Conservation (phyloP, 64 coral and sea anemone species). For the Trachythela sp. region DNA sequence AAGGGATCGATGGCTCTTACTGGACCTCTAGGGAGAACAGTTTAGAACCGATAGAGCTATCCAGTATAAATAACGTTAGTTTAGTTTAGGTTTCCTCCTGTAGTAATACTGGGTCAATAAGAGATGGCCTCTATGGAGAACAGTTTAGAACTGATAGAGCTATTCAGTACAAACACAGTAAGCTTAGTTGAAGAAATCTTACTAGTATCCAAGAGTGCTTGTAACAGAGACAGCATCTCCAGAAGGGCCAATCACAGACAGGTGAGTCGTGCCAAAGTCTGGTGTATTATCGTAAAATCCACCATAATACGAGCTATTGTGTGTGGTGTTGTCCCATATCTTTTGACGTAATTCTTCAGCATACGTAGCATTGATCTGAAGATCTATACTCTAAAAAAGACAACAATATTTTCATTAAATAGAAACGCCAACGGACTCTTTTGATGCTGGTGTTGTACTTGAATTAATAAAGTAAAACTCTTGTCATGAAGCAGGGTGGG, state of each 20-base stretch:
- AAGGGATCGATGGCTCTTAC: too few species aligned
- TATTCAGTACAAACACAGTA: too few species aligned
- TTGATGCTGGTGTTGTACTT: too few species aligned
- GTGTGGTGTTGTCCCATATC: conserved; percentile 61
- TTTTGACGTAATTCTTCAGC: conserved; percentile 58
- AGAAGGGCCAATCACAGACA: conserved; percentile 64
- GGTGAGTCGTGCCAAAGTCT: conserved; percentile 62
- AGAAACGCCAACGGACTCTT: not conserved
- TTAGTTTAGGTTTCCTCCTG: too few species aligned
- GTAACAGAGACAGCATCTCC: conserved; percentile 88
- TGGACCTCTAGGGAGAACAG: too few species aligned
- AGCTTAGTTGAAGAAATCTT: not conserved
- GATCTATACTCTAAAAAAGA: conserved; percentile 22
- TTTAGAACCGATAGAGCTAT: too few species aligned
- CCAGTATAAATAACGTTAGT: too few species aligned
- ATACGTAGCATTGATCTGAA: conserved; percentile 14
- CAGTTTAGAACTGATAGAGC: too few species aligned
- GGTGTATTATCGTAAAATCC: conserved; percentile 50
- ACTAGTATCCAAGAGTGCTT: conserved; percentile 74
- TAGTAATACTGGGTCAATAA: too few species aligned
- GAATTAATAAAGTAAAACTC: too few species aligned
- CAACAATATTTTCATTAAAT: not conserved
- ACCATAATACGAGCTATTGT: conserved; percentile 55
- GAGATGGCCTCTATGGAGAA: too few species aligned
- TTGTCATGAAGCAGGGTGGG: too few species aligned